Percentiles rank a stretch among this genome's conserved stretches.
These are phyloP conservation scores for Oscheius sp. DNA, from an alignment of 2,888 invertebrate species.

Conservation along the genomic window DNA sequence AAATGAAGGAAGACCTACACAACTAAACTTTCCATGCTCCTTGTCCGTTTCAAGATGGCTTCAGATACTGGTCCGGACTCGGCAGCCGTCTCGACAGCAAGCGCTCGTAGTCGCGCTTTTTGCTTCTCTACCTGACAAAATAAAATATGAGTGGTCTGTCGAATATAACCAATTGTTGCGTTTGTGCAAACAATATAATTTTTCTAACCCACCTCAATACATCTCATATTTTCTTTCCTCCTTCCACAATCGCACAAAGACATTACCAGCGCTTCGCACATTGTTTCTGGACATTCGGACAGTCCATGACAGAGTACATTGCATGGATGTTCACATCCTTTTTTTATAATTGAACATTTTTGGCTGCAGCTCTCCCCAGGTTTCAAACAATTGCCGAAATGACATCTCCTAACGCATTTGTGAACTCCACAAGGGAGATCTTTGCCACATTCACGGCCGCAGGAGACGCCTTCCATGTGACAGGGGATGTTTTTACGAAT, in stretches of 20 bases:
- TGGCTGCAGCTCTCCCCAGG: conserved; percentile 10
- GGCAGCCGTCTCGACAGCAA: conserved; percentile 9
- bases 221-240: conserved; percentile 40
- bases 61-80: not conserved
- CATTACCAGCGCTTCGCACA: conserved; percentile 73
- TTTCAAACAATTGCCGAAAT: conserved; percentile 78
- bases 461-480: conserved; percentile 76
- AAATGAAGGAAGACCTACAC: conserved; percentile 15
- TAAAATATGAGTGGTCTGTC: not conserved
- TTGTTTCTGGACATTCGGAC: conserved; percentile 77
- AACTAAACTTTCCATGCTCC: conserved; percentile 36
- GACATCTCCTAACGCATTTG: conserved; percentile 83
- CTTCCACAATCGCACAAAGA: conserved; percentile 63
- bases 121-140: conserved; percentile 31
- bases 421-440: conserved; percentile 84
- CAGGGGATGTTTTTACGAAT: conserved; percentile 88
- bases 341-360: conserved; percentile 78
- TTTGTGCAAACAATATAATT: no score
- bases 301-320: conserved; percentile 83
- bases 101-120: conserved; percentile 26
- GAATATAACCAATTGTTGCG: no score
- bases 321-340: conserved; percentile 86
- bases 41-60: conserved; percentile 17
- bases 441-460: conserved; percentile 86
- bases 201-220: conserved; percentile 52